Conservation (phyloP, 2,888 invertebrate genomes). For the Conomelus anceps region DNA sequence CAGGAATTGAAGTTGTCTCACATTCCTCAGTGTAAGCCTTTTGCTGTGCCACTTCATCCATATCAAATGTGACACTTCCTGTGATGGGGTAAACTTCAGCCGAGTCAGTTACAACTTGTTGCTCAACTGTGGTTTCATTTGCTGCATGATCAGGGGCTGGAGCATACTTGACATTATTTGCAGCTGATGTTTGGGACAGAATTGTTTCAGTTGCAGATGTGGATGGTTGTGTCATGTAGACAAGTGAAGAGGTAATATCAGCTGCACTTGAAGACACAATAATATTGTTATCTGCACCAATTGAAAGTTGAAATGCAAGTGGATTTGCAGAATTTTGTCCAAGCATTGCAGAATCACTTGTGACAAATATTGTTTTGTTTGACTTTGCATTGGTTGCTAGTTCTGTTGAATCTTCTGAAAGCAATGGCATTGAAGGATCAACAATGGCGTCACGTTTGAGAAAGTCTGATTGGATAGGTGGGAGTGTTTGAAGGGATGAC, state of each 20-base stretch:
- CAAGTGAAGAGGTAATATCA: neutral
- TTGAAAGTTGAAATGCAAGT: constrained; percentile 19
- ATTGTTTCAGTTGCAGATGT: neutral
- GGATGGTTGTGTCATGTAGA: neutral
- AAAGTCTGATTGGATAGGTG: constrained; percentile 15
- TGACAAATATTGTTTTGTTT: constrained; percentile 19
- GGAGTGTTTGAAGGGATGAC: constrained; percentile 9
- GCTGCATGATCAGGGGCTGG: too few species aligned
- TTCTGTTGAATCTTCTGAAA: constrained; percentile 20
- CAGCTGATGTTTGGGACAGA: neutral
- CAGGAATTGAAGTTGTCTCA: too few species aligned
- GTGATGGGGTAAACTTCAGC: too few species aligned
- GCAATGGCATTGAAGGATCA: constrained; percentile 25
- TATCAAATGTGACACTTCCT: too few species aligned
- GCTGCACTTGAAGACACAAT: constrained; percentile 5
- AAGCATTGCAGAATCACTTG: constrained; percentile 18
- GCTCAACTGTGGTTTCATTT: neutral
- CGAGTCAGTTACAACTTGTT: neutral
- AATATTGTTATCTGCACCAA: constrained; percentile 19
- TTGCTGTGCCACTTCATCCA: neutral
- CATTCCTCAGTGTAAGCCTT: too few species aligned
- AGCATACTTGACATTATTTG: too few species aligned
- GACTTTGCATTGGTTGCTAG: neutral
- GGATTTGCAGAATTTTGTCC: constrained; percentile 15
- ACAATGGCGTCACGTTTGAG: constrained; percentile 6